Conservation (phyloP, 2,888 invertebrate species). For the Caenorhabditis uteleia region DNA sequence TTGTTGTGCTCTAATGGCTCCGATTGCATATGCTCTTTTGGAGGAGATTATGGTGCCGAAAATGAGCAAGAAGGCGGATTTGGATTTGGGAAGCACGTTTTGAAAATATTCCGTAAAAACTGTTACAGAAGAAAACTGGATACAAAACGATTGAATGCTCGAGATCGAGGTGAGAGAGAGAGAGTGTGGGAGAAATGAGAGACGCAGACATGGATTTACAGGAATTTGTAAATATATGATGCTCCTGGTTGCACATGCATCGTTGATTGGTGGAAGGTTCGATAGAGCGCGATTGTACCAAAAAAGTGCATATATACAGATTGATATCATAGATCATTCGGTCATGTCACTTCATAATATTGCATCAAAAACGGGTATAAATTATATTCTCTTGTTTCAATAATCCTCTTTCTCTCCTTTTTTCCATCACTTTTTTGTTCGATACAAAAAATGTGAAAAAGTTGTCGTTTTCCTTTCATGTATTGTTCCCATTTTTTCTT, state of each 20-base stretch:
- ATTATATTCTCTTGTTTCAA: neutral
- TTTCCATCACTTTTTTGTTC: neutral
- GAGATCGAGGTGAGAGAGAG: constrained; percentile 45
- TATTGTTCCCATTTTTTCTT: too few relatives aligned
- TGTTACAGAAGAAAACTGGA: constrained; percentile 15
- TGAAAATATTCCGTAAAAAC: too few relatives aligned
- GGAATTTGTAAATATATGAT: constrained; percentile 57
- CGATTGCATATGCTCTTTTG: constrained; percentile 85
- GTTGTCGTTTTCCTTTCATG: too few relatives aligned
- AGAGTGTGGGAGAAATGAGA: too few relatives aligned
- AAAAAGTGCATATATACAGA: too few relatives aligned
- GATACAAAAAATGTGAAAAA: constrained; percentile 1
- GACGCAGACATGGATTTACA: too few relatives aligned
- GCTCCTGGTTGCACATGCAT: constrained; percentile 57
- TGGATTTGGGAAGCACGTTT: too few relatives aligned
- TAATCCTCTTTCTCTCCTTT: neutral
- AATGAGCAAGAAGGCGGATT: too few relatives aligned
- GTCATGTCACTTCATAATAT: too few relatives aligned
- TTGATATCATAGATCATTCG: too few relatives aligned
- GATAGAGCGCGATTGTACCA: too few relatives aligned
- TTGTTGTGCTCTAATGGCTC: constrained; percentile 85
- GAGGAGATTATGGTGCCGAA: constrained; percentile 75
- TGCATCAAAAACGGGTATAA: neutral
- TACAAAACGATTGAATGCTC: constrained; percentile 17
- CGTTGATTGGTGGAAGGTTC: constrained; percentile 57